Conservation (phyloP, 2,113 vertebrate species). For the Thunnus maccoyii region DNA sequence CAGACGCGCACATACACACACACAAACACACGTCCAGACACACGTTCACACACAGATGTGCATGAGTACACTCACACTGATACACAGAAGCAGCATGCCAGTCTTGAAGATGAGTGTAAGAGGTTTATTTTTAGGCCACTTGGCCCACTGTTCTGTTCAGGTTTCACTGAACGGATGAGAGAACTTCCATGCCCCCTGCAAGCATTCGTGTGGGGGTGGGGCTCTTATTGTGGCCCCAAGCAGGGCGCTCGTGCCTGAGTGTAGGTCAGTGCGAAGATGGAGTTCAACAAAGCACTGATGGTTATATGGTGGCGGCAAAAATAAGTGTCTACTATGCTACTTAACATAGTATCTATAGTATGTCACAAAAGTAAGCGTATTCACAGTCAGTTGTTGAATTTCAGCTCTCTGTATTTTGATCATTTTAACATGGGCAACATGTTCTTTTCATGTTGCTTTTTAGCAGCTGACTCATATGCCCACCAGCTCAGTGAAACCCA, state of each 20-base stretch:
- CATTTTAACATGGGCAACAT: constrained; percentile 19
- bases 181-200: constrained; percentile 68
- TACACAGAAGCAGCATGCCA: constrained; percentile 60
- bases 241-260: constrained; percentile 57
- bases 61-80: constrained; percentile 33
- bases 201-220: constrained; percentile 61
- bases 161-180: constrained; percentile 79
- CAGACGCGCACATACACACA: constrained; percentile 24
- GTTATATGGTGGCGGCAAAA: constrained; percentile 13
- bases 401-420: not conserved
- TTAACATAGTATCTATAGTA: constrained; percentile 2
- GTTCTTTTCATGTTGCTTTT: constrained; percentile 34
- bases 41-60: constrained; percentile 10
- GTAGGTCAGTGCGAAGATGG: constrained; percentile 72
- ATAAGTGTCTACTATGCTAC: constrained; percentile 13
- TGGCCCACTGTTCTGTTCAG: constrained; percentile 72
- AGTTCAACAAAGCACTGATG: constrained; percentile 34
- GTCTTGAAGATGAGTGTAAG: constrained; percentile 68
- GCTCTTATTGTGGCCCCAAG: constrained; percentile 68
- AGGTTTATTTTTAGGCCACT: constrained; percentile 82
- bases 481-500: constrained; percentile 62
- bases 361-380: not conserved
- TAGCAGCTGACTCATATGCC: constrained; percentile 61
- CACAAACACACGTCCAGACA: constrained; percentile 19
- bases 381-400: not conserved